Percentiles rank a stretch among this genome's conserved stretches.
These are phyloP conservation scores for Hydrotaea cyrtoneurina DNA, from an alignment of 2,888 invertebrate species.

Conservation along the genomic window DNA sequence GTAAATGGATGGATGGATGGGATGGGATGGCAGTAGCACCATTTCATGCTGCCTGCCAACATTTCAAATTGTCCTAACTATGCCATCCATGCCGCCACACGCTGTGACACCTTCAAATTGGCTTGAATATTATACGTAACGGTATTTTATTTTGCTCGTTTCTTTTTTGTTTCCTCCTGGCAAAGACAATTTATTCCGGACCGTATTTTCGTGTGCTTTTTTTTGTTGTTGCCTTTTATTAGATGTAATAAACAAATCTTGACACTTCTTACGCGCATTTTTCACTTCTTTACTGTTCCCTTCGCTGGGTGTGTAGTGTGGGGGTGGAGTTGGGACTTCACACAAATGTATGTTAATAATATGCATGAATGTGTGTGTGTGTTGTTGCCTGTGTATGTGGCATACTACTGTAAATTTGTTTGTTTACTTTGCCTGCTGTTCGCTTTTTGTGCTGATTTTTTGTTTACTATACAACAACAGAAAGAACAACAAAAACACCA, in stretches of 20 bases:
- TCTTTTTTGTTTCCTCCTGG: neutral
- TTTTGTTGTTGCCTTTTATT: neutral
- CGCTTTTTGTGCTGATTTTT: constrained; percentile 24
- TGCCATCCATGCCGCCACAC: neutral
- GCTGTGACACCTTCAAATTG: constrained; percentile 3
- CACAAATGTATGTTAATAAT: constrained; percentile 44
- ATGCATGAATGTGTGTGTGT: constrained; percentile 18
- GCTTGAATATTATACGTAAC: neutral
- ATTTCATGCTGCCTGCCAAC: neutral
- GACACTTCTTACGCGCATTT: constrained; percentile 25
- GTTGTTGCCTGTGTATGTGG: constrained; percentile 25
- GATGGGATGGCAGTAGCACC: too few species aligned
- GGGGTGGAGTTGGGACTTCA: constrained; percentile 13
- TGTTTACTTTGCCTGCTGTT: constrained; percentile 47
- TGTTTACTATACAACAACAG: constrained; percentile 40
- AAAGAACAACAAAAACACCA: neutral
- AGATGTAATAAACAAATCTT: constrained; percentile 25
- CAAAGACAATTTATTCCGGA: constrained; percentile 8
- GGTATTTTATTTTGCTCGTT: neutral
- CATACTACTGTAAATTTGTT: constrained; percentile 50
- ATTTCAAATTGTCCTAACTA: neutral
- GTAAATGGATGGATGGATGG: too few species aligned
- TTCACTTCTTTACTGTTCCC: neutral
- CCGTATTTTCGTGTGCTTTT: neutral
- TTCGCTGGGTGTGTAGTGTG: neutral